A percentile compares a stretch with the other conserved stretches of the same genome.
These are phyloP conservation scores for Bombycilla garrulus DNA, from an alignment of 2,113 vertebrate genomes.

Conservation along the genomic window DNA sequence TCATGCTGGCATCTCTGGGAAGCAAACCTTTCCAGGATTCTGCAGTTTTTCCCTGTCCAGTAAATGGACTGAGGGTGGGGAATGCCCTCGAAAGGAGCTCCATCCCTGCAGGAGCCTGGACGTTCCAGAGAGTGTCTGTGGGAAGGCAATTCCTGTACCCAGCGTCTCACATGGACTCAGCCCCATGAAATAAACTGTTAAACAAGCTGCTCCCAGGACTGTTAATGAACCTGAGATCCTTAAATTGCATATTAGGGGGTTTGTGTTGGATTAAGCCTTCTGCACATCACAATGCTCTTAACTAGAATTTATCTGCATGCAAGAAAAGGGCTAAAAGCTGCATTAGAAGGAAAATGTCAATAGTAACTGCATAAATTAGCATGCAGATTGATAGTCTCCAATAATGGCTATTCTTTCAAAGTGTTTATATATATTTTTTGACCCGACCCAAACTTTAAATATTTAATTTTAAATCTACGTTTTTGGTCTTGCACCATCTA, in stretches of 20 bases:
- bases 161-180: not conserved
- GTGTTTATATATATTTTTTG: not conserved
- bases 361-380: not conserved
- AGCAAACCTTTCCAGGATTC: not conserved
- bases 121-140: not conserved
- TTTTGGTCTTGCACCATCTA: not conserved
- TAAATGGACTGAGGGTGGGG: not conserved
- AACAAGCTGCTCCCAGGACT: not conserved
- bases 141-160: not conserved
- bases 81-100: not conserved
- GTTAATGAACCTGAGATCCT: not conserved
- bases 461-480: not conserved
- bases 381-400: not conserved
- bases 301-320: constrained; percentile 9
- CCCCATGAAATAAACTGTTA: not conserved
- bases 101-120: not conserved
- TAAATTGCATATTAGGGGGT: not conserved
- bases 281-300: not conserved
- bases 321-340: not conserved
- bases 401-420: not conserved
- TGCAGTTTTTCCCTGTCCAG: not conserved
- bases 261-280: not conserved
- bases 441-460: not conserved
- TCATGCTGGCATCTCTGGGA: not conserved
- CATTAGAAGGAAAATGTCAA: not conserved